Evolutionary conservation across 2,888 invertebrate genomes (phyloP), one percentile per base, ranked within the genome.

Genomic region (Polyommatus icarus): DNA sequence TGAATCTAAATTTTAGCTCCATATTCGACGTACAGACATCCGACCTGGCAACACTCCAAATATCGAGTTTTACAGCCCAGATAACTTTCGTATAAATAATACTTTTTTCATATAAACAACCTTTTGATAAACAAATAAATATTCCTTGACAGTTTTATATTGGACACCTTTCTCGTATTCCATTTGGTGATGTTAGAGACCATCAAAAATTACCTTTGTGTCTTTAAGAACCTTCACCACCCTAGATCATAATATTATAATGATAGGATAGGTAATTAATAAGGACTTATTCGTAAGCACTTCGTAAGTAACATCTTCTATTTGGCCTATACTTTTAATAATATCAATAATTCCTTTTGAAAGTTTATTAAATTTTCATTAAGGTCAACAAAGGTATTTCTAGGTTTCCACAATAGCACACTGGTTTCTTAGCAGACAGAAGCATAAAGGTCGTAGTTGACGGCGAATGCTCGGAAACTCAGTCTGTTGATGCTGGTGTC

Each of bases 11-110:
- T 82, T 82, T 88, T 84, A 82, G 85, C 84, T 82, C 80, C 77
- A 80, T 84, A 84, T 84, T 84, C 85, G 84, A 84, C 84, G 84
- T 83, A 85, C 84, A 84, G 84, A 84, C 86, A 90, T 91, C 90
- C 88, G 88, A 86, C 85, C 89, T 92, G 92, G 92, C 91, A 83
- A 50, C 59, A 76, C 50, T 89, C 92, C 92, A 92, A 86, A 85
- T 88, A 87, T 89, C 85, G 87, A 87, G 88, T 87, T 90, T 89
- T 89, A 90, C 87, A 87, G 87, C 88, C 88, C 85, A 89, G 87
- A 90, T 87, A 86, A 85, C 83, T 86, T 87, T 84, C 80, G 80
- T 78, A 78, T 77, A 77, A 78, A 76, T 79, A 36, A 46, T 20
- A 59, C 36, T 76, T 67, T 75, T 78, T 78, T 77, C 75, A 76